Evolutionary conservation across 1,140 invertebrate species (phyloP), one percentile per base, ranked within the genome.

Genomic region (Drosophila prosaltans): DNA sequence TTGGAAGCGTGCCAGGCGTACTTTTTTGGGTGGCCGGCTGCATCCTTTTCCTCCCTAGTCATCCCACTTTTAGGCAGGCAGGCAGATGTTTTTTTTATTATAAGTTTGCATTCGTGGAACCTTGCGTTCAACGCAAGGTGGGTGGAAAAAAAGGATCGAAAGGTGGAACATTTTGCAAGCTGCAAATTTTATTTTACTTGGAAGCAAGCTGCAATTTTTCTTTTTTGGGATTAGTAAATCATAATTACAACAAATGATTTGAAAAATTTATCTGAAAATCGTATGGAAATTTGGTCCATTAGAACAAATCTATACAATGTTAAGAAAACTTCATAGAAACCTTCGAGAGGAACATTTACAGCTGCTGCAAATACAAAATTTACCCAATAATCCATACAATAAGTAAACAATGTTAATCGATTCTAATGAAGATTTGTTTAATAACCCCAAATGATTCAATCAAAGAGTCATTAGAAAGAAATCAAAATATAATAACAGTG

Each of bases 151-250:
- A 63, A 36, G 2, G 45, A 21, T 68, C 40, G 28, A 75, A 83
- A 84, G 76, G 75, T 85, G 81, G 65, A 80, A 84, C 51, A 48
- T 60, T 16, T 16, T 65, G 65, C 80, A 83, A 83, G 76, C 75
- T 83, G 80, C 76, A 82, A 79, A 79, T 67, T 76, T 66, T 54
- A 62, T 66, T 51, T 81, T 83, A 83, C 76, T 68, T 21, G 64
- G 79, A 81, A 78, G 68, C 83, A 88, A 86, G 82, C 82, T 86
- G 82, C 83, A 82, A 81, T 51, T 76, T 65, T 57, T 75, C 40
- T 9, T 68, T 69, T 69, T 11, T 1, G 26, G 36, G 71, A 60
- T 60, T 39, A 61, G 41, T 6, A 2, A 32, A 40, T 7, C 45
- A 26, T 51, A 48, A 28, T 45, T 57, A 26, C 21, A 43, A 26